phyloP scores from a whole-genome alignment of 2,888 invertebrate species.

The Acronicta alni region DNA sequence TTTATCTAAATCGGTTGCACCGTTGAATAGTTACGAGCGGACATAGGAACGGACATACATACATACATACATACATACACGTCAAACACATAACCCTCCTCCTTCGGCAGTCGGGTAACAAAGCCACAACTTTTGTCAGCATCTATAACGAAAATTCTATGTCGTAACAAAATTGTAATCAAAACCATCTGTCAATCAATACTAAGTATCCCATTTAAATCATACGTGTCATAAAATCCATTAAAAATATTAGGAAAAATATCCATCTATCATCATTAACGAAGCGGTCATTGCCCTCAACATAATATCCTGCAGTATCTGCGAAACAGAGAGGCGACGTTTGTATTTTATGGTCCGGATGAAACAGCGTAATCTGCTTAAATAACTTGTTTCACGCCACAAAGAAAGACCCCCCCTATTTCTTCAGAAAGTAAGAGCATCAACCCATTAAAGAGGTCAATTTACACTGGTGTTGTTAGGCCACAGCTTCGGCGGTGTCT shows the following conservation, averaged over 20 bases:
- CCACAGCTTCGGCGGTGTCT: slow-evolving; percentile 51
- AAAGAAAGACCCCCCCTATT: slow-evolving; percentile 33
- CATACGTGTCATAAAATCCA: neutral
- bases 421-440: slow-evolving; percentile 24
- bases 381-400: slow-evolving; percentile 54
- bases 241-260: neutral
- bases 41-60: too few species aligned
- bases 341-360: slow-evolving; percentile 50
- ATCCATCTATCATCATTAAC: slow-evolving; percentile 21
- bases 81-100: too few species aligned
- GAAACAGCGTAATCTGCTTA: slow-evolving; percentile 55
- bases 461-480: slow-evolving; percentile 47
- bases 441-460: slow-evolving; percentile 45
- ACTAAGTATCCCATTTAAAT: too few species aligned
- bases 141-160: too few species aligned
- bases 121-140: too few species aligned
- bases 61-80: too few species aligned
- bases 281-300: slow-evolving; percentile 9
- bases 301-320: slow-evolving; percentile 38
- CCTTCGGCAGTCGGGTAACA: too few species aligned
- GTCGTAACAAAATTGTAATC: too few species aligned
- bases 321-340: slow-evolving; percentile 46
- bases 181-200: too few species aligned
- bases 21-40: too few species aligned
- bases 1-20: too few species aligned